A percentile compares a stretch with the other conserved stretches of the same genome.
Conservation (phyloP, 2,113 vertebrate species). For the Barbus barbus region DNA sequence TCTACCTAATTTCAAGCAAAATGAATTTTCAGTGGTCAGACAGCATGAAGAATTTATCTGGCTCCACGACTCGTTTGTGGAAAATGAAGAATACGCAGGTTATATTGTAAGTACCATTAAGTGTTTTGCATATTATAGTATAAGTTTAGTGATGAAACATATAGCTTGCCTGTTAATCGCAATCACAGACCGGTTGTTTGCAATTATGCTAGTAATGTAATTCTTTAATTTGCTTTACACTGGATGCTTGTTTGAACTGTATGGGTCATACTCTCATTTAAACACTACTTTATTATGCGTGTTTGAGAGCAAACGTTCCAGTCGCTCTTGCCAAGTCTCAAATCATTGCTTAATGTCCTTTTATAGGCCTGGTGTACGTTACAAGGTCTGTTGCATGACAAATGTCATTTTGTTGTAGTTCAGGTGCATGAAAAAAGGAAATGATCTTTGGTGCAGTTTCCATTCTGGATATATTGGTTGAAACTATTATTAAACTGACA, state of each 20-base stretch:
- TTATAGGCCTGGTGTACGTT: not conserved
- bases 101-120: conserved; percentile 86
- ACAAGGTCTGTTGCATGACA: not conserved
- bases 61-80: conserved; percentile 98
- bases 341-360: conserved; percentile 1
- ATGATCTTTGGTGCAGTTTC: not conserved
- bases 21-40: conserved; percentile 96
- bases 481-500: not conserved
- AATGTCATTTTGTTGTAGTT: not conserved
- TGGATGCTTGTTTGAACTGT: not conserved
- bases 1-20: conserved; percentile 97
- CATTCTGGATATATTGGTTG: not conserved
- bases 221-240: conserved; percentile 2
- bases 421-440: conserved; percentile 4
- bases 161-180: not conserved
- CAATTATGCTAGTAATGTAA: not conserved
- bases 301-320: not conserved
- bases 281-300: not conserved
- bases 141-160: not conserved
- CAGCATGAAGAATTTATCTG: conserved; percentile 99
- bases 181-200: not conserved
- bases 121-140: not conserved
- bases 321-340: not conserved
- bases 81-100: conserved; percentile 97
- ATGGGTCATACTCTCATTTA: not conserved